Base-by-base conservation (phyloP, 2,113 vertebrate genomes). In the Coptodon rendalli region DNA sequence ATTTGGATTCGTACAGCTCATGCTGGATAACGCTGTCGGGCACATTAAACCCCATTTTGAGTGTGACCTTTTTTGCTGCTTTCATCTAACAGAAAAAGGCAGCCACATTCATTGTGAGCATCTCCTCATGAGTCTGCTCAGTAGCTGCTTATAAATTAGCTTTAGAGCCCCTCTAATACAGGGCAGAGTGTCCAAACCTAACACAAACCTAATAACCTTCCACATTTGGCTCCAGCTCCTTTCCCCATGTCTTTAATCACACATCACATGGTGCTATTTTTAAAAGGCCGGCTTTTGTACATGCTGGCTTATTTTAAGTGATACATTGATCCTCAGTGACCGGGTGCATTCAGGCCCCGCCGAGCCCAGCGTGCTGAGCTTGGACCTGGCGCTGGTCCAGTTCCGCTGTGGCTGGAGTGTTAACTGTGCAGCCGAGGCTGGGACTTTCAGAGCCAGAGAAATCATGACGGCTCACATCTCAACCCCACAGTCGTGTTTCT, bases 1-100 rank as follows among this genome's bases (percentile, higher is more conserved):
- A 79, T 90, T 80, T 85, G 68, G 92, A 87, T 93, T 80, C 88
- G 73, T 83, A 84, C 52, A 71, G 88, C 91, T 85, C 53, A 40
- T 29, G 71, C 86, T 80, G 61, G 54, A 89, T 85, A 93, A 91
- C 61, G 81, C 85, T 76, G 81, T 89, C 80, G 87, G 81, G 63
- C 52, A 92, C 78, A 90, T 88, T 84, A 87, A 91, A 93, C 61
- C 80, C 84, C 61, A 86, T 85, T 90, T 92, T 91, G 57, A 90
- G 54, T 86, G 40, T 93, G 93, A 94, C 93, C 91, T 94, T 95
- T 94, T 89, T 80, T 83, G 85, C 57, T 89, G 61, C 63, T 81
- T 89, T 94, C 87, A 91, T 91, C 86, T 81, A 66, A 83, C 71
- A 17, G 68, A 57, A 36, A 86, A 82, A 87, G 16, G 56, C 73